Evolutionary conservation across 2,797 vertebrate species (phyloP), one percentile per base, ranked within the genome.

Genomic region (Benthosema pterotum): DNA sequence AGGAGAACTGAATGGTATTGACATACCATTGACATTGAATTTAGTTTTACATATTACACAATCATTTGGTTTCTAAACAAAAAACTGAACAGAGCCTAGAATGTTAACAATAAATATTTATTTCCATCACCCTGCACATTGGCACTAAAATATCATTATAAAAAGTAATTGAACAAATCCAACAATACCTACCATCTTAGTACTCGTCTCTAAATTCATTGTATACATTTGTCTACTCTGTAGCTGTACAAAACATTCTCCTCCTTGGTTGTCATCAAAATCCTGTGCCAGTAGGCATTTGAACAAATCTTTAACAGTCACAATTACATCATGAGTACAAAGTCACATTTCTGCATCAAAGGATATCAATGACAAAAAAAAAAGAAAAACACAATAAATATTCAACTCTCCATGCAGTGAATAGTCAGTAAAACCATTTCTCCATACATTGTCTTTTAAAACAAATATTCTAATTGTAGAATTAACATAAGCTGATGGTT

Each of bases 91-190:
- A 50, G 0, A 9, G 50, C 3, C 0, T 3, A 69, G 8, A 45
- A 16, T 66, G 69, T 68, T 63, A 54, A 51, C 53, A 83, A 71
- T 83, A 83, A 78, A 80, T 71, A 77, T 88, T 88, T 72, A 71
- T 57, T 78, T 68, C 63, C 38, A 66, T 69, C 67, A 81, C 18
- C 64, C 59, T 47, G 52, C 32, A 25, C 67, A 73, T 75, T n/a
- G 5, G 17, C 65, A 65, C 16, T 67, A 19, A 73, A 52, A 67
- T 60, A 61, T 57, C 18, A 69, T 65, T 77, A 84, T 14, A 85
- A 88, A 71, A 77, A 43, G 69, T 45, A 69, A 70, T 52, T 43
- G n/a, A 67, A 25, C 54, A 65, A 75, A 57, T 72, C 64, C 47
- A 63, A 60, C 48, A 76, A 65, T 57, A 15, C 5, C 69, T 19